Evolutionary conservation across 2,888 invertebrate species (phyloP).

Genomic region (Ellobium chinense): DNA sequence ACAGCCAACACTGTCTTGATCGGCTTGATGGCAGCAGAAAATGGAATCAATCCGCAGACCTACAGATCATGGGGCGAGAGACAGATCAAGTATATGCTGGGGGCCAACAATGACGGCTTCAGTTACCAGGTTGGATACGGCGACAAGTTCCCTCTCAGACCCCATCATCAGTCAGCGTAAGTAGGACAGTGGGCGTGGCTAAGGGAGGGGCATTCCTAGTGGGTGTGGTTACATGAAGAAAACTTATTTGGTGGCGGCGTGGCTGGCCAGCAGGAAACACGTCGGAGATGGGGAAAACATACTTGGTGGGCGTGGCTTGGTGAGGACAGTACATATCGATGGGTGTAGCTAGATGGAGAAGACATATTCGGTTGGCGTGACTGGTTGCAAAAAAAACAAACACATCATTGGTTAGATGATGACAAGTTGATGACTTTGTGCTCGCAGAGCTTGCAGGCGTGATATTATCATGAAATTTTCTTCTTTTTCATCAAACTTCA

Average conservation of each 20-base stretch:
- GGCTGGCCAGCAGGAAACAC: too few relatives aligned
- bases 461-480: background rate
- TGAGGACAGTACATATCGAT: too few relatives aligned
- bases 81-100: constrained; percentile 71
- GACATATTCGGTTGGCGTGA: too few relatives aligned
- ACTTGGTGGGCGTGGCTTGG: too few relatives aligned
- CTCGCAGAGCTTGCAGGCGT: background rate
- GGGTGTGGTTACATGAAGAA: too few relatives aligned
- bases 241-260: too few relatives aligned
- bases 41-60: background rate
- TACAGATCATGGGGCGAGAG: constrained; percentile 56
- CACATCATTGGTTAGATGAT: too few relatives aligned
- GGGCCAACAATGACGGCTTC: constrained; percentile 56
- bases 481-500: constrained; percentile 29
- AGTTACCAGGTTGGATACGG: constrained; percentile 72
- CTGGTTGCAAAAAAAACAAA: too few relatives aligned
- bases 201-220: too few relatives aligned
- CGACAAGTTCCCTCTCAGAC: constrained; percentile 61
- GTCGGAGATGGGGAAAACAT: too few relatives aligned
- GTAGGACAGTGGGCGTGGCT: background rate
- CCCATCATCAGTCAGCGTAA: constrained; percentile 71
- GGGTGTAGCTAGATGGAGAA: too few relatives aligned
- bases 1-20: constrained; percentile 54
- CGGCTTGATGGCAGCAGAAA: constrained; percentile 19
- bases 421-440: too few relatives aligned